Percentiles rank a stretch among this genome's conserved stretches.
These are phyloP conservation scores for Choreutis nemorana DNA, from an alignment of 2,888 invertebrate species.

Conservation along the genomic window DNA sequence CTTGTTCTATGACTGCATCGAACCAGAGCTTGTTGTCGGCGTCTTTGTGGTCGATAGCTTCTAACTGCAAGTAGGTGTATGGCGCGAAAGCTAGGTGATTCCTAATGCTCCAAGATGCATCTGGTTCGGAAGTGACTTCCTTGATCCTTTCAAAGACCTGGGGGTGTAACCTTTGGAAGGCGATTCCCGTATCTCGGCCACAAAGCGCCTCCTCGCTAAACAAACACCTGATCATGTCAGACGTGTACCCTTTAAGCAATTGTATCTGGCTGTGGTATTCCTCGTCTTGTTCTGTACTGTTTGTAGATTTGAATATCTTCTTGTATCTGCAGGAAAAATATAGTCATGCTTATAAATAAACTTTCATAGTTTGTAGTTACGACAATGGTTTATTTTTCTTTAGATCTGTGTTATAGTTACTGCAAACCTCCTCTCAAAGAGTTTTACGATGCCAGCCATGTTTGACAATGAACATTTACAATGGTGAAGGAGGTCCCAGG, in stretches of 20 bases:
- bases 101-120: constrained; percentile 33
- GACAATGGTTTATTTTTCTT: no score
- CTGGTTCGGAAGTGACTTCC: constrained; percentile 30
- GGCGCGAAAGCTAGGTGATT: constrained; percentile 45
- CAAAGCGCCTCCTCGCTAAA: constrained; percentile 31
- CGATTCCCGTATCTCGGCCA: constrained; percentile 24
- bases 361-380: no score
- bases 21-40: constrained; percentile 33
- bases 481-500: no score
- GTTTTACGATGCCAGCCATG: no score
- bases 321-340: background rate
- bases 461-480: no score
- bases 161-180: constrained; percentile 35
- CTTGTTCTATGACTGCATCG: constrained; percentile 23
- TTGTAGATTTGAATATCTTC: background rate
- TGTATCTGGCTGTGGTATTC: background rate
- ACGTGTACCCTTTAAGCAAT: no score
- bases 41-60: constrained; percentile 19
- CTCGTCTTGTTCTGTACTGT: background rate
- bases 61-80: constrained; percentile 29
- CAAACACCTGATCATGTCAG: constrained; percentile 44
- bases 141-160: constrained; percentile 31
- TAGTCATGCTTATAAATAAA: background rate
- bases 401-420: no score
- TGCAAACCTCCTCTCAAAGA: no score